Evolutionary conservation across 2,888 invertebrate species (phyloP), one percentile per base, ranked within the genome.

Genomic region (Miltochrista miniata): DNA sequence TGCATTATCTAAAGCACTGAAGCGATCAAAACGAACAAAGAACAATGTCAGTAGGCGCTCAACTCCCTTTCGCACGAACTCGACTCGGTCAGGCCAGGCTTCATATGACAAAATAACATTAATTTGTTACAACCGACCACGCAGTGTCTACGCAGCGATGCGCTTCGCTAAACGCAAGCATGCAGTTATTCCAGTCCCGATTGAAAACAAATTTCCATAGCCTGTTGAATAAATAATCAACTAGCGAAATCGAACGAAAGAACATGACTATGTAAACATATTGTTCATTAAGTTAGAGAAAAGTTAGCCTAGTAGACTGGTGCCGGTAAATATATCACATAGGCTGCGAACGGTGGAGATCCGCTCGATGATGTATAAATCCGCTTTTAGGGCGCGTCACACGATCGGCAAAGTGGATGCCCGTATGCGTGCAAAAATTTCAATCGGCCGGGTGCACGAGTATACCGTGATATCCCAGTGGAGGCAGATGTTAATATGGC

Each of bases 11-110:
- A 78, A 85, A 85, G 81, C 86, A 85, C 78, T 87, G 79, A 81
- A 84, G 85, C 89, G 88, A 90, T 90, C 89, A 87, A 87, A 87
- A 84, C 79, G 87, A 87, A 90, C 90, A 90, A 90, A 90, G 90
- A 89, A 89, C 87, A 87, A 90, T 87, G 87, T 85, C 85, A 81
- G 82, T 81, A 77, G 82, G 74, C 76, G 76, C 80, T 86, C 76
- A 79, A 85, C 78, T 87, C 86, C 87, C 85, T 87, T 88, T 89
- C 87, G 85, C 86, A 83, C 76, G 84, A 86, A 88, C 79, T 81
- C 75, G 73, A 61, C 72, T 72, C 74, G 69, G 72, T 72, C 72
- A 65, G 70, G 72, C 72, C 72, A 65, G 74, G 82, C 76, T 79
- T 87, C 84, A 53, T 75, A 83, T 86, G 83, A 87, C 88, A 86